Evolutionary conservation across 1,140 invertebrate genomes (phyloP), one percentile per base, ranked within the genome.

Genomic region (Pomacea maculata): DNA sequence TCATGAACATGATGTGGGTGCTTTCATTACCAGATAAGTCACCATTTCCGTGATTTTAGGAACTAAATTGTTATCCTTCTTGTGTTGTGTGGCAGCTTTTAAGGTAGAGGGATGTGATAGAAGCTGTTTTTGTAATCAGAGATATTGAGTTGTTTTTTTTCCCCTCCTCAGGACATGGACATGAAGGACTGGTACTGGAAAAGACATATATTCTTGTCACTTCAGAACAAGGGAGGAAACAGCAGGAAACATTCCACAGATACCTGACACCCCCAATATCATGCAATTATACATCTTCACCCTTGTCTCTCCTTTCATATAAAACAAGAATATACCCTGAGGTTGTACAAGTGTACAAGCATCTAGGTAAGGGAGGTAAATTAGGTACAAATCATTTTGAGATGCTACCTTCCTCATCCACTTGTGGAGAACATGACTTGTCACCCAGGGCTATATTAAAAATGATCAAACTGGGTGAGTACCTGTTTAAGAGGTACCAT

Each of bases 391-490:
- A 68, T 52, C 55, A 64, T 68, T 78, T 78, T 55, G n/a, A 63
- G 7, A 72, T 78, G 76, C 57, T 73, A 29, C 75, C 80, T 52
- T 14, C 17, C 21, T n/a, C 17, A 17, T 9, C 55, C 15, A n/a
- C 55, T 34, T 81, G 80, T 34, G 55, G 25, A 8, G 52, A 70
- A 15, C 19, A 63, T 10, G 74, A 78, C 63, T 65, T 74, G 11
- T 15, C 68, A n/a, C 75, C 80, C 63, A 17, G 14, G 6, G 70
- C 67, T 57, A 17, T 76, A 57, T 45, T 52, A 12, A 21, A 74
- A 61, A 76, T 77, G 67, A 78, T 81, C 10, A 12, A 45, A 9
- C 25, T 81, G 45, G 80, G 80, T 4, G 68, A 81, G 70, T 64
- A 71, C 7, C 34, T 81, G 34, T 65, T 52, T 5, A 21, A 78